Evolutionary conservation across 2,113 vertebrate genomes (phyloP), one percentile per base, ranked within the genome.

Genomic region (Ceyx cyanopectus): DNA sequence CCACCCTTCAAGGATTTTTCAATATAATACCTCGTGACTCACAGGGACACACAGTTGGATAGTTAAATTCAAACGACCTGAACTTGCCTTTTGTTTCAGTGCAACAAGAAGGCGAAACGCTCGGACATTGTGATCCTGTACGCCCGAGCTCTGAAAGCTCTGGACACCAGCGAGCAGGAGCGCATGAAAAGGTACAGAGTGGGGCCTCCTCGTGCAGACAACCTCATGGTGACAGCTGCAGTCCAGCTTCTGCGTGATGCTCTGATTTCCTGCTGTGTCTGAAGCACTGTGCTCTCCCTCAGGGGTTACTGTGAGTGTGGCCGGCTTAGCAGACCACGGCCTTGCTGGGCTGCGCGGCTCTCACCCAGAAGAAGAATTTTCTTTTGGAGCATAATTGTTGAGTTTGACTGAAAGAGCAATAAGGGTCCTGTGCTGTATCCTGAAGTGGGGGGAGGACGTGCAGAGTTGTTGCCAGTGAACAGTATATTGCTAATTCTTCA

Each of bases 31-130:
- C 30, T 54, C 14, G 32, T 15, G 58, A 5, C 26, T 63, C 4
- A 3, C 15, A 37, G 48, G 40, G 34, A 7, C 19, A n/a, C 6
- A 0, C 3, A 14, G 27, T 51, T 41, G 53, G 19, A 9, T 12
- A 10, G 37, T 29, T 61, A 3, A 45, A 20, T 68, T 68, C 75
- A 51, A 46, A 1, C 45, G 32, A 94, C 12, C 45, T 54, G 43
- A 95, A 46, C 45, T 14, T 96, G 3, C 94, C 76, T 86, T 79
- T 67, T 53, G 32, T 83, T 94, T 34, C 82, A 99, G 99, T 99
- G 99, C 96, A 99, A 99, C 93, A 99, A 99, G 98, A 99, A 99
- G 74, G 99, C 99, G 3, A 99, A 99, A 90, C 98, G 98, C 1
- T 98, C 98, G 0, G 99, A 99, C 88, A 98, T 99, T 5, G 98